Evolutionary conservation across 2,888 invertebrate genomes (phyloP), one percentile per base, ranked within the genome.

Genomic region (Polyommatus iphigenia): DNA sequence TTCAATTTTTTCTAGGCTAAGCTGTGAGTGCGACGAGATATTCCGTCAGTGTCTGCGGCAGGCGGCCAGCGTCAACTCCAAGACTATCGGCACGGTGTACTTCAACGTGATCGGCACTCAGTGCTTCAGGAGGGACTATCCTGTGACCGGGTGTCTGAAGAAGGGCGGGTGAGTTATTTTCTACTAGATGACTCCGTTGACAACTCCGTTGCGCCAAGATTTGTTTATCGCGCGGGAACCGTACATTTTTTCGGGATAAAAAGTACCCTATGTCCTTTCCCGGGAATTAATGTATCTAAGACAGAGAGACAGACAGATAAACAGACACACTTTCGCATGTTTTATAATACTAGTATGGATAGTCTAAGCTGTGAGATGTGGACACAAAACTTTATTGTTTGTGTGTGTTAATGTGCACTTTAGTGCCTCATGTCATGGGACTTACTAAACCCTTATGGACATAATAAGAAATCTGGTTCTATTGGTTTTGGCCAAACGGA

Each of bases 71-170:
- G 85, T 80, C 6, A 83, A 88, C 0, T 90, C 95, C 0, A 86
- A 82, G 0, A 86, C 89, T 24, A 87, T 96, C 3, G 96, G 96
- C 5, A 83, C 86, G 0, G 84, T 95, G 57, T 96, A 95, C 84
- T 96, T 96, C 86, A 94, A 95, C 77, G 88, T 87, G 0, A 83
- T 95, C 46, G 91, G 92, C 32, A 96, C 96, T 0, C 87, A 95
- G 84, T 96, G 96, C 87, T 96, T 92, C 85, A 92, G 92, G 79
- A 81, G 94, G 41, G 95, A 96, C 80, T 95, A 95, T 83, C 96
- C 95, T 0, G 89, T 95, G 41, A 85, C 85, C 0, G 89, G 88
- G 2, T 96, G 96, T 84, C 85, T 85, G 54, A 90, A 87, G 82
- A 89, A 87, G 80, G 91, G 95, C 86, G 94, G 94, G 96, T 96